Base-by-base conservation (phyloP, 2,888 invertebrate genomes). In the Stenurella melanura region DNA sequence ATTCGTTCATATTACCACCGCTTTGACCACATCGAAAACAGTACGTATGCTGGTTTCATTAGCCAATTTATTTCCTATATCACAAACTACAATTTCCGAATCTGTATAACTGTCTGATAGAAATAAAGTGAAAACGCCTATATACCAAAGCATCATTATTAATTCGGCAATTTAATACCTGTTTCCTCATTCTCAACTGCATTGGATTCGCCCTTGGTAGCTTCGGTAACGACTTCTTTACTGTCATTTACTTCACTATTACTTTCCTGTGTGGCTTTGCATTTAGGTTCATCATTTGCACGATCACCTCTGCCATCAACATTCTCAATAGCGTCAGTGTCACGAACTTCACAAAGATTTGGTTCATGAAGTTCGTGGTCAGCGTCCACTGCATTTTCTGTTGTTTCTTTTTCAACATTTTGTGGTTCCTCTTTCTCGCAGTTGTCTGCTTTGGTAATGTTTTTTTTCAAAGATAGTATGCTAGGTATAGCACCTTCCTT, bases 401-500 rank as follows among this genome's bases (percentile, higher is more conserved):
- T 9, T 7, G 15, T 11, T 42, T 60, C 60, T 6, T 42, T 19
- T n/a, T 26, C 12, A 19, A 21, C 42, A 70, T 57, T 11, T 50
- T 17, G 21, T 38, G 15, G 11, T 19, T 17, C 19, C n/a, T 19
- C 10, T 56, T 17, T 15, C 19, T 70, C 42, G 6, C 9, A 19
- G 15, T 7, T 18, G 17, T 57, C 68, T 30, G 30, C 21, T 10
- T 68, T 58, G 9, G 19, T 38, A 18, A 17, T 17, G 38, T 21
- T 17, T 10, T 58, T 56, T 15, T 58, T 70, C 19, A 38, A 7
- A 61, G 42, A 18, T 11, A 34, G 0, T 21, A 38, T 42, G 18
- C 18, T n/a, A 10, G 70, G 70, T 60, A 70, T n/a, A 30, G 60
- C 70, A 19, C 60, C 60, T 34, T 42, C 60, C 10, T 50, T 70